Evolutionary conservation across 2,797 vertebrate species (phyloP), one percentile per base, ranked within the genome.

Genomic region (Alcedo quadribrachys): DNA sequence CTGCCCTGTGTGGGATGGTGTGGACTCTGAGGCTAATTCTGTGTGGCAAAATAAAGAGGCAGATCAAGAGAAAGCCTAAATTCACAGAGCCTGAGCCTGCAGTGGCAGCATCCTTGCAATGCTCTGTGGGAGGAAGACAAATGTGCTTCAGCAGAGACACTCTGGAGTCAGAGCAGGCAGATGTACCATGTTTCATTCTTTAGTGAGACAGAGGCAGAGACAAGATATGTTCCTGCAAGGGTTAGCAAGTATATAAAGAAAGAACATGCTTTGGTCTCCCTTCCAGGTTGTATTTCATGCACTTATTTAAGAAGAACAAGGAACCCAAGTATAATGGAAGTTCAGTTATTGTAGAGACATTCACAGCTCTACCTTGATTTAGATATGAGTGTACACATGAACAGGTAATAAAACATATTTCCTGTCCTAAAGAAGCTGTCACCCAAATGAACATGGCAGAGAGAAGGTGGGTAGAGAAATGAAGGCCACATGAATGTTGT

Each of bases 141-240:
- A 57, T 11, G 15, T 57, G 22, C 50, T 80, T 53, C 61, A 71
- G 37, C 12, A 81, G 60, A 68, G 60, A 62, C 12, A 24, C 9
- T 30, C 28, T 15, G 15, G 30, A 77, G 27, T 13, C 14, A 63
- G 22, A 18, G 37, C 19, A 74, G 60, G 32, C 3, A 2, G 40
- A 32, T 57, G 27, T 7, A 33, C 14, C 0, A 0, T 14, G 22
- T 25, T 69, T 33, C 24, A 32, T 19, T 55, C 0, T 0, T 11
- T 76, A 58, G 18, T 4, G 25, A 61, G 43, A 81, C 17, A 85
- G 78, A 68, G 32, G 24, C 27, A 71, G 28, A 53, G 42, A 53
- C 35, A 53, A 16, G 18, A 45, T 15, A 10, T 32, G 11, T 68
- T 70, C 13, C 58, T 60, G 32, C 2, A 6, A 32, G 11, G 6